A percentile compares a stretch with the other conserved stretches of the same genome.
These are phyloP conservation scores for Cottus gobio DNA, from an alignment of 2,113 vertebrate genomes.

Conservation along the genomic window DNA sequence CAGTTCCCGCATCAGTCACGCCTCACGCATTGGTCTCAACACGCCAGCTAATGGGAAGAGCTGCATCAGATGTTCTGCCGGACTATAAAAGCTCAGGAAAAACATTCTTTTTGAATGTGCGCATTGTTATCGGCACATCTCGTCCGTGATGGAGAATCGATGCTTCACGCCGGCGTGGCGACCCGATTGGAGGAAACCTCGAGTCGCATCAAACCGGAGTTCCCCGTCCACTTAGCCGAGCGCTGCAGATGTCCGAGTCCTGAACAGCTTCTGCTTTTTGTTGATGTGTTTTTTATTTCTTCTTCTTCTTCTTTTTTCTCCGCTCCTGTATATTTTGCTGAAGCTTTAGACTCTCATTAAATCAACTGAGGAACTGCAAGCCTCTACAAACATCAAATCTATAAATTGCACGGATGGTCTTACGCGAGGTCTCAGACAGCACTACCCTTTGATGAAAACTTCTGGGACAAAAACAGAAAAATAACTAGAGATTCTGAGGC, in stretches of 20 bases:
- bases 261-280: constrained; percentile 65
- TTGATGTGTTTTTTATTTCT: constrained; percentile 34
- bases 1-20: not conserved
- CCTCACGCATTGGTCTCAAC: no score
- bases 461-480: constrained; percentile 84
- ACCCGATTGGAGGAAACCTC: constrained; percentile 58
- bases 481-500: constrained; percentile 85
- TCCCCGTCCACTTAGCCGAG: constrained; percentile 41
- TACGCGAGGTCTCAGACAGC: constrained; percentile 80
- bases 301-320: constrained; percentile 20
- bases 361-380: constrained; percentile 80
- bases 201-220: constrained; percentile 50
- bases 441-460: constrained; percentile 85
- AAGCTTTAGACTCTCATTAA: constrained; percentile 83
- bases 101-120: constrained; percentile 13
- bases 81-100: constrained; percentile 11
- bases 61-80: constrained; percentile 45
- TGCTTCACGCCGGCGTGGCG: constrained; percentile 33
- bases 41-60: no score
- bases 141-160: constrained; percentile 48
- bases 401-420: constrained; percentile 84
- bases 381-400: constrained; percentile 85
- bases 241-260: constrained; percentile 55
- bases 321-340: constrained; percentile 72
- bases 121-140: constrained; percentile 10